Base-by-base conservation (phyloP, 2,888 invertebrate genomes). In the Linnaemya vulpina region DNA sequence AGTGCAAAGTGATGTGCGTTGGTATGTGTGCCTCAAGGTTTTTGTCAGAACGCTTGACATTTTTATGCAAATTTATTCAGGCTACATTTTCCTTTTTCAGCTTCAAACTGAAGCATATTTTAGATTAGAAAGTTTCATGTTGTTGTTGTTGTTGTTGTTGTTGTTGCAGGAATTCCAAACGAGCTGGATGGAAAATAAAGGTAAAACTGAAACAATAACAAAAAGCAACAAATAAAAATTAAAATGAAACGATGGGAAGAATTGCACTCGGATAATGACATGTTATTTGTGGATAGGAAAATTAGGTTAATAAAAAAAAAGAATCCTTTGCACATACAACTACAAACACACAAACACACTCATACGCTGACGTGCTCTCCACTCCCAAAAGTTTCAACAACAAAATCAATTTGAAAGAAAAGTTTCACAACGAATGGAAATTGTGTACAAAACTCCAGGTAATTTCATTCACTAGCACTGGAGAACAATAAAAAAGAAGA, bases 31-130 rank as follows among this genome's bases (percentile, higher is more conserved):
- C 20, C 5, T 5, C 4, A 17, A 13, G 35, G 43, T 68, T 81
- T 80, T 81, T 75, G 30, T 40, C 53, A 65, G n/a, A 11, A 55
- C 68, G 60, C 78, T 75, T 79, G 85, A 82, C 60, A 85, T 71
- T 79, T 82, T 71, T 82, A 85, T 85, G 82, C 78, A 85, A 85
- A 85, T 85, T 85, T 85, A 85, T 82, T 85, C 85, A 85, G 79
- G 58, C 78, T 75, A 78, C 60, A 71, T 46, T 46, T 40, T 70
- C 35, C 60, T 58, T 67, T 67, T 74, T 68, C 51, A 43, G 74
- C 46, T 70, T 62, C 58, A 58, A 77, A 79, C 83, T 70, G 53
- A 71, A 83, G 51, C 82, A 82, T 79, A 82, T 85, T 82, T 82
- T 60, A 79, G 82, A 85, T 85, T 82, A 85, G 78, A 60, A 74